phyloP scores from a whole-genome alignment of 2,888 invertebrate genomes.

The Pseudanteris insignis region DNA sequence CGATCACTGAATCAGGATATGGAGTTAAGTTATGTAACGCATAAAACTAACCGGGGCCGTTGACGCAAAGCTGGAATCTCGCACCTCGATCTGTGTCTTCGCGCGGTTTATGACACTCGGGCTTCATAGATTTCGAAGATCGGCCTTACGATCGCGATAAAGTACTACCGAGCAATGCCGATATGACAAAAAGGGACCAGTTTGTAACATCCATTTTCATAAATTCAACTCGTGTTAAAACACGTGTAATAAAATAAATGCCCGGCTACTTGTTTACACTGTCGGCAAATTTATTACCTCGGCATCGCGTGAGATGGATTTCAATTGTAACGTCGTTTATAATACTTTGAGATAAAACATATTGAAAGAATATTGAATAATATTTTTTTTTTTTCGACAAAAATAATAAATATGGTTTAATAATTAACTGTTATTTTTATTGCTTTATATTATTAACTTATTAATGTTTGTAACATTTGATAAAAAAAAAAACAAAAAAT shows the following conservation, averaged over 20 bases:
- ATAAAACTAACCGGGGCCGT: constrained; percentile 39
- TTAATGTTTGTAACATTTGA: too few relatives aligned
- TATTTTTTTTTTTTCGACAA: too few relatives aligned
- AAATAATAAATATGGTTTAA: too few relatives aligned
- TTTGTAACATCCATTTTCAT: constrained; percentile 29
- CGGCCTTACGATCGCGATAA: constrained; percentile 30
- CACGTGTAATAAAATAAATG: constrained; percentile 29
- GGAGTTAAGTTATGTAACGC: constrained; percentile 41
- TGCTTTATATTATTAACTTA: too few relatives aligned
- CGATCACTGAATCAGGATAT: constrained; percentile 44
- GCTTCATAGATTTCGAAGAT: constrained; percentile 39
- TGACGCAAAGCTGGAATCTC: constrained; percentile 41
- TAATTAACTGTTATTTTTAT: too few relatives aligned
- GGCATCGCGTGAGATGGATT: too few relatives aligned
- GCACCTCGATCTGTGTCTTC: constrained; percentile 26
- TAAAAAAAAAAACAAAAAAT: too few relatives aligned
- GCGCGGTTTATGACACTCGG: constrained; percentile 19
- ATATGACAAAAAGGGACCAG: constrained; percentile 33
- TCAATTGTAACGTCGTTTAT: too few relatives aligned
- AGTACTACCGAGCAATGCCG: constrained; percentile 8
- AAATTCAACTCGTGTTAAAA: constrained; percentile 37
- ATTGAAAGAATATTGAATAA: too few relatives aligned
- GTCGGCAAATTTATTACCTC: too few relatives aligned
- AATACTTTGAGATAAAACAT: too few relatives aligned
- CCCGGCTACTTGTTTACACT: too few relatives aligned